Evolutionary conservation across 2,113 vertebrate genomes (phyloP).

Genomic region (Grus americana): DNA sequence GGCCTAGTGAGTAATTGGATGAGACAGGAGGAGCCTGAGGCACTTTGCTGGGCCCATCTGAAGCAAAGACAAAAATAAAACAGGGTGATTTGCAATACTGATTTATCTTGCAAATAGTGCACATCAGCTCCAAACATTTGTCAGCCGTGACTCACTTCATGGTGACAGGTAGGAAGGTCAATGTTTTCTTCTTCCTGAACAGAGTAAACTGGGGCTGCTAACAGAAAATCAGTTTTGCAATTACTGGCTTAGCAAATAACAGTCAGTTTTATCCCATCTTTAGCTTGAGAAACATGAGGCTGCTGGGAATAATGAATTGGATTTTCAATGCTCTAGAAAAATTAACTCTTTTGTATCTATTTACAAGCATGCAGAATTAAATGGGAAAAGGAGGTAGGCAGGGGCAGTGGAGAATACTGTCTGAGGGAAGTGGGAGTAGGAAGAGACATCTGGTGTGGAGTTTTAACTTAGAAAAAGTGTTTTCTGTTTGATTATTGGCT

Average conservation of each 20-base stretch:
- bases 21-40: not conserved
- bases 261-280: not conserved
- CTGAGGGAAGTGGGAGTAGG: not conserved
- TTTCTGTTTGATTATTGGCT: not conserved
- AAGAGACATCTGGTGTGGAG: not conserved
- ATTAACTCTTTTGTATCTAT: not conserved
- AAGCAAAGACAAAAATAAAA: not conserved
- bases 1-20: not conserved
- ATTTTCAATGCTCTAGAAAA: not conserved
- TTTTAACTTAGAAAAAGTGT: not conserved
- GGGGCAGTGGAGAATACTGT: not conserved
- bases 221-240: slow-evolving; percentile 6
- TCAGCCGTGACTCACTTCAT: not conserved
- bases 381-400: not conserved
- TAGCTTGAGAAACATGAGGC: not conserved
- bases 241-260: not conserved
- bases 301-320: not conserved
- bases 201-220: not conserved
- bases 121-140: not conserved
- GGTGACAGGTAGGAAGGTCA: slow-evolving; percentile 27
- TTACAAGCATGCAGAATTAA: not conserved
- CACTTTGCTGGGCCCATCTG: not conserved
- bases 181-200: not conserved
- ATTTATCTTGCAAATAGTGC: not conserved
- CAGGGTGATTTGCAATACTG: not conserved